phyloP scores from a whole-genome alignment of 2,113 vertebrate species.

The Misgurnus anguillicaudatus region DNA sequence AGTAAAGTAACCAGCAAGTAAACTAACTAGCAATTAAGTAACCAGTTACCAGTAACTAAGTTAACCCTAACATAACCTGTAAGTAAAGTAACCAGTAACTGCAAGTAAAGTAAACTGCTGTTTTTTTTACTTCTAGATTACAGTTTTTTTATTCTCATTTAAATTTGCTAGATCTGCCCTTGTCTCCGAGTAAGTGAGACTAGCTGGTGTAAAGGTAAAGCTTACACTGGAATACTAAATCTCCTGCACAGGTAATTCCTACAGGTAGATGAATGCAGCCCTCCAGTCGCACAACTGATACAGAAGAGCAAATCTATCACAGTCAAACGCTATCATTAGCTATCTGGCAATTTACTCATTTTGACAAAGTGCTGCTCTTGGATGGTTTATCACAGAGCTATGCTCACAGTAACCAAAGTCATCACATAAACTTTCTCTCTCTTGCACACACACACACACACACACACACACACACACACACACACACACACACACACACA shows the following conservation, averaged over 20 bases:
- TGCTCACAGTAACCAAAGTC: slow-evolving; percentile 33
- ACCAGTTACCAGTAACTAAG: too few species aligned
- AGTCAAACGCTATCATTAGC: slow-evolving; percentile 31
- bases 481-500: slow-evolving; percentile 18
- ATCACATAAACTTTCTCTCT: slow-evolving; percentile 10
- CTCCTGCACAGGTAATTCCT: neutral
- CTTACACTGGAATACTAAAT: neutral
- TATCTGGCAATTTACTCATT: slow-evolving; percentile 55
- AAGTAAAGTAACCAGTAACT: too few species aligned
- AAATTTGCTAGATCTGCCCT: neutral
- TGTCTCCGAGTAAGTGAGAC: neutral
- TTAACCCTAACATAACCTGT: too few species aligned
- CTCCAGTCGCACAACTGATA: slow-evolving; percentile 37
- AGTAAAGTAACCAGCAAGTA: too few species aligned
- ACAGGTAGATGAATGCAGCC: slow-evolving; percentile 7
- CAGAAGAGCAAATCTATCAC: slow-evolving; percentile 47
- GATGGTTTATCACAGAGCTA: slow-evolving; percentile 46
- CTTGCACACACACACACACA: slow-evolving; percentile 19
- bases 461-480: slow-evolving; percentile 4
- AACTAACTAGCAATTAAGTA: too few species aligned
- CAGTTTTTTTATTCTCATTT: too few species aligned
- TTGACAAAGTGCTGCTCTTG: slow-evolving; percentile 50
- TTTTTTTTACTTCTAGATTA: too few species aligned
- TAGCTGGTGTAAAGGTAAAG: neutral
- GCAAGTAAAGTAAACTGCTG: too few species aligned